Conservation (phyloP, 2,888 invertebrate genomes). For the Perithous albicinctus region DNA sequence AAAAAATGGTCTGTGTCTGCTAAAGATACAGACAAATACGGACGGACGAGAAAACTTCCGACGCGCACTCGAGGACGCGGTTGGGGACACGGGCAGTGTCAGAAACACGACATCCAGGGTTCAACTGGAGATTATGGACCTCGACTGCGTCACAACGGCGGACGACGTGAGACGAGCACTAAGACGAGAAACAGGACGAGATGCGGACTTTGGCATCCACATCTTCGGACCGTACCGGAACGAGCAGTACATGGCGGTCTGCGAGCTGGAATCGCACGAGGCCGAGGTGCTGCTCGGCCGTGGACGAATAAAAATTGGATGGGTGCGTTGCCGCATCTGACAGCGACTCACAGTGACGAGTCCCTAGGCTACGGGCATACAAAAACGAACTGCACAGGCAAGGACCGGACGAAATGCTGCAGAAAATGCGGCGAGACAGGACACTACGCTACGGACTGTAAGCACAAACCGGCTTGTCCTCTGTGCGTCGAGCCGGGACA, state of each 20-base stretch:
- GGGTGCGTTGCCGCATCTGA: background rate
- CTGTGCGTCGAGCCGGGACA: no score
- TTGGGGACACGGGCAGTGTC: slow-evolving; percentile 49
- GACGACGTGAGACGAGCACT: slow-evolving; percentile 36
- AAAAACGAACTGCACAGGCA: slow-evolving; percentile 8
- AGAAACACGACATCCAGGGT: no score
- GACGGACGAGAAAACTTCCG: slow-evolving; percentile 33
- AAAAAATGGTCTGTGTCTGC: slow-evolving; percentile 58
- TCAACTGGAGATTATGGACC: slow-evolving; percentile 49
- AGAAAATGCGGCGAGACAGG: slow-evolving; percentile 21
- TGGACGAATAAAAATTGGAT: slow-evolving; percentile 25
- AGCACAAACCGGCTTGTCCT: slow-evolving; percentile 36
- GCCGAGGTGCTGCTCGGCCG: slow-evolving; percentile 27
- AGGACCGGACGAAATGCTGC: slow-evolving; percentile 3
- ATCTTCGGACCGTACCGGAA: slow-evolving; percentile 38
- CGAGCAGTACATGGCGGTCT: no score
- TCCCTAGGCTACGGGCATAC: background rate
- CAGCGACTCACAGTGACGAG: background rate
- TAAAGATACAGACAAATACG: slow-evolving; percentile 49
- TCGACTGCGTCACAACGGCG: slow-evolving; percentile 35
- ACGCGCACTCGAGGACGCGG: no score
- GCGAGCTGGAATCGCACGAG: slow-evolving; percentile 31
- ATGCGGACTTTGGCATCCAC: slow-evolving; percentile 35
- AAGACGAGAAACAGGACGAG: slow-evolving; percentile 33
- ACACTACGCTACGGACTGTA: slow-evolving; percentile 24